phyloP scores from a whole-genome alignment of 2,113 vertebrate species.

The Hyperoodon ampullatus region DNA sequence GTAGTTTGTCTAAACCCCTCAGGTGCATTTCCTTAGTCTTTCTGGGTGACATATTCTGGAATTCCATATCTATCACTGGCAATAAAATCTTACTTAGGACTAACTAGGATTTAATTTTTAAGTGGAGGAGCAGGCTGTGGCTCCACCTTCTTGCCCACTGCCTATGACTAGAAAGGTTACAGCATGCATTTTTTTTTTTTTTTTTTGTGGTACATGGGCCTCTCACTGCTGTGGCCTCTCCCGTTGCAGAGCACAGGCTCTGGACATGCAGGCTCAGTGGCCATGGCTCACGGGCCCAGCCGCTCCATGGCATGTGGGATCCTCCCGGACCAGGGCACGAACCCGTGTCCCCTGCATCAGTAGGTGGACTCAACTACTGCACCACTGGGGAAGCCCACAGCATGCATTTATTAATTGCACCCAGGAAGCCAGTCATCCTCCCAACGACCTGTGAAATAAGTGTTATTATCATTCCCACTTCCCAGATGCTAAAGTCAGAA shows the following conservation, averaged over 20 bases:
- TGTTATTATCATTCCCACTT: too few species aligned
- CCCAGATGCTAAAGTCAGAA: background rate
- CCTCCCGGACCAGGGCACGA: too few species aligned
- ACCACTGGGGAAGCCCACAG: background rate
- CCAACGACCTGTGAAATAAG: background rate
- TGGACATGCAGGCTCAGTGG: too few species aligned
- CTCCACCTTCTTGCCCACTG: background rate
- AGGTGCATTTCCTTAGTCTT: background rate
- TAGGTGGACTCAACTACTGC: too few species aligned
- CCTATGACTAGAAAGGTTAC: background rate
- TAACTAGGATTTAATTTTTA: background rate
- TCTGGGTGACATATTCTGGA: background rate
- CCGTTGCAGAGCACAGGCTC: too few species aligned
- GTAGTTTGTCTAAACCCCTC: background rate
- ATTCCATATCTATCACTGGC: background rate
- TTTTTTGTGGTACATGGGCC: too few species aligned
- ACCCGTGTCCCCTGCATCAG: too few species aligned
- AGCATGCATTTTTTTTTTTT: too few species aligned
- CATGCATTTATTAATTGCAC: background rate
- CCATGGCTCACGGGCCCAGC: too few species aligned
- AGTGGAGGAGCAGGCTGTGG: background rate
- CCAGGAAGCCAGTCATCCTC: background rate
- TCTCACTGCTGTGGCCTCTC: too few species aligned
- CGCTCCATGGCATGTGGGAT: too few species aligned
- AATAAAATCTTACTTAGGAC: background rate